Evolutionary conservation across 2,797 vertebrate species (phyloP), one percentile per base, ranked within the genome.

Genomic region (Vipera ursinii): DNA sequence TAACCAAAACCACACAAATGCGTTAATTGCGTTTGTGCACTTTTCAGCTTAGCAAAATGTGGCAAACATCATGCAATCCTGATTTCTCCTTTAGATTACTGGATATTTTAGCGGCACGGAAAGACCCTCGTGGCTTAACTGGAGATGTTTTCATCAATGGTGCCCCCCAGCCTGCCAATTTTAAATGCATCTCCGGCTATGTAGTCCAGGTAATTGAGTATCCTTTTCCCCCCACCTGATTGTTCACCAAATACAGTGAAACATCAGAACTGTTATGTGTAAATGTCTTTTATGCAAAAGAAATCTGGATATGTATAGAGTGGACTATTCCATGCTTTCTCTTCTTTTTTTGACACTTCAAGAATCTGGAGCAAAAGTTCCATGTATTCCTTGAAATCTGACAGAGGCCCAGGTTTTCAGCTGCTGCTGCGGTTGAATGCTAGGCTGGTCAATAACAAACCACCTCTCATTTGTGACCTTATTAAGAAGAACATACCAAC

Each of bases 71-170:
- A 89, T 82, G 87, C 9, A n/a, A 14, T 2, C 32, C 15, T 57
- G 22, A 65, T 13, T 28, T 94, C 26, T 93, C 63, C 95, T 88
- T 56, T 89, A 98, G 98, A 65, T 93, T 98, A 0, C 94, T 98
- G 0, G 97, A 98, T 93, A 92, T 98, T 93, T 95, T 98, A 95
- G 98, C 98, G 14, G 97, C 97, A 59, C 97, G 98, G 69, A 98
- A 97, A 89, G 96, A 98, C 92, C 97, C 97, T 0, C 2, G 0
- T 1, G 98, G 98, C 56, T 96, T 98, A 73, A 97, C 96, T 6
- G 98, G 98, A 90, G 94, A 98, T 38, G 97, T 98, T 94, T 94
- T 98, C 86, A 95, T 98, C 93, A 97, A 98, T 2, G 98, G 97
- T 93, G 95, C 95, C 48, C 97, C 97, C 82, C 97, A 96, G 65